A percentile compares a stretch with the other conserved stretches of the same genome.
Evolutionary conservation across 2,113 vertebrate genomes (phyloP).

Genomic region (Tringa solitaria): DNA sequence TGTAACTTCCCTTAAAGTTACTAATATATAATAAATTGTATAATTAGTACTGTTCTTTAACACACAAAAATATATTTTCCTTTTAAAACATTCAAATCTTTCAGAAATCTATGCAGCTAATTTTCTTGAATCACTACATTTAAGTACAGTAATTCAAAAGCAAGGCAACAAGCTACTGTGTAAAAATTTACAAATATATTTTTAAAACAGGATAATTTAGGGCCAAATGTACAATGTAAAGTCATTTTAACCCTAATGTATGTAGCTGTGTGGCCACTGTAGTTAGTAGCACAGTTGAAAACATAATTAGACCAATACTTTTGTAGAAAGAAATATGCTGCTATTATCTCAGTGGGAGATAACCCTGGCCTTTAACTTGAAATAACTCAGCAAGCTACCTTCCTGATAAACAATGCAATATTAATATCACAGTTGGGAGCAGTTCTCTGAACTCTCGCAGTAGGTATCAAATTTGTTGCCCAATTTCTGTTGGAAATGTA

Average conservation of each 20-base stretch:
- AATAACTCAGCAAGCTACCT: conserved; percentile 64
- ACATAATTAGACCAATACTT: conserved; percentile 63
- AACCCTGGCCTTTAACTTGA: conserved; percentile 70
- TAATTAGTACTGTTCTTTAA: not conserved
- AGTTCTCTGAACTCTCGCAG: conserved; percentile 64
- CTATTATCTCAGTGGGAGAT: conserved; percentile 56
- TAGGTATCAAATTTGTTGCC: conserved; percentile 60
- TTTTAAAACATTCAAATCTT: not conserved
- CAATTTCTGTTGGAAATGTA: conserved; percentile 55
- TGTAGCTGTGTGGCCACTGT: not conserved
- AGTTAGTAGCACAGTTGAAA: conserved; percentile 34
- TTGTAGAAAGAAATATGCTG: conserved; percentile 18
- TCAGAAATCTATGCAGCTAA: not conserved
- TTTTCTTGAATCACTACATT: not conserved
- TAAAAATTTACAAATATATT: not conserved
- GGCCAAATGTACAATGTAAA: not conserved
- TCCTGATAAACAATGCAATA: conserved; percentile 77
- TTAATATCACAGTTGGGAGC: conserved; percentile 72
- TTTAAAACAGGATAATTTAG: not conserved
- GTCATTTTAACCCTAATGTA: not conserved
- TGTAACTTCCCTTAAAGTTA: not conserved
- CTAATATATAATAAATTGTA: not conserved
- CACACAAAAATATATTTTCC: not conserved
- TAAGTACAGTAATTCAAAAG: not conserved
- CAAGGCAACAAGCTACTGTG: not conserved